Evolutionary conservation across 2,888 invertebrate genomes (phyloP), one percentile per base, ranked within the genome.

Genomic region (Argynnis bischoffii): DNA sequence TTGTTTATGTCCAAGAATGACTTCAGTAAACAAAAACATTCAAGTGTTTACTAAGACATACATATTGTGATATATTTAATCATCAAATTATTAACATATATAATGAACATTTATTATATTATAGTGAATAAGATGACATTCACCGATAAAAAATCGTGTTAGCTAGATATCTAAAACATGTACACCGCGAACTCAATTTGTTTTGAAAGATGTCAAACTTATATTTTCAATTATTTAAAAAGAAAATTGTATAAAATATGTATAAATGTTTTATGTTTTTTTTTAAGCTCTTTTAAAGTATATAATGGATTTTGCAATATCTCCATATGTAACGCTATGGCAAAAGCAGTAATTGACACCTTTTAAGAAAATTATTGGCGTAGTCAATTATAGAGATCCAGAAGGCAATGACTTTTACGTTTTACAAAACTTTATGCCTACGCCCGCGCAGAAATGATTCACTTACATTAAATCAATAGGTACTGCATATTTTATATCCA

Each of bases 311-410:
- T 41, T 41, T 8, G 35, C 35, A 11, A 41, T 41, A 41, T 41
- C 35, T 41, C 35, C 35, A 41, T 41, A 11, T 41, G 11, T 41
- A 41, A 41, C 35, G 35, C 35, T n/a, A 31, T 6, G 35, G 11
- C 31, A 50, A 48, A 59, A 57, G 6, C 16, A 8, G n/a, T 48
- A 8, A n/a, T 67, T 54, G 31, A 35, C 63, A 57, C 18, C 59
- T 31, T 53, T 50, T 60, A 15, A 6, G 54, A 18, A 26, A 18
- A 53, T 46, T 53, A 53, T 67, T 67, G 54, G 63, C 54, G 48
- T 67, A 54, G n/a, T 59, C 57, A 31, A 54, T 64, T 64, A 67
- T 54, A 57, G 54, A 54, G 48, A 59, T 46, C 47, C 16, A 59
- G 53, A 53, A 53, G 35, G 16, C 26, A 47, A 66, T 55, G 59